A percentile compares a stretch with the other conserved stretches of the same genome.
Conservation (phyloP, 2,888 invertebrate species). For the Disparrhopalites patrizii region DNA sequence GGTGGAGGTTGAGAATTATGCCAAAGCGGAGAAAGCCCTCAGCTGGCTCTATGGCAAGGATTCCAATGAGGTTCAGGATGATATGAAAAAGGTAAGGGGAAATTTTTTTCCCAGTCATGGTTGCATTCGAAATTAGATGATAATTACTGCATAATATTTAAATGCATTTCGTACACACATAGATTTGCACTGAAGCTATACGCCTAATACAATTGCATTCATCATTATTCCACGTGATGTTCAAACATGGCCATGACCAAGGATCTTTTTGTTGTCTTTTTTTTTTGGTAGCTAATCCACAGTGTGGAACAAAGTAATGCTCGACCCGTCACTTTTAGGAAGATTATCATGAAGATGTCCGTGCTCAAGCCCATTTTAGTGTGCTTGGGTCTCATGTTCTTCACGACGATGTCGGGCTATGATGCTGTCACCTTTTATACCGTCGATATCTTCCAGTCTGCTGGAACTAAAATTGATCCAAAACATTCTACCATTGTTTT, state of each 20-base stretch:
- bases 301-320: constrained; percentile 38
- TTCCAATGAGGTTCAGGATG: constrained; percentile 31
- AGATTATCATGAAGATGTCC: constrained; percentile 30
- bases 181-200: no score
- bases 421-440: constrained; percentile 44
- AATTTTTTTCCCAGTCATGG: no score
- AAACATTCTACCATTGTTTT: constrained; percentile 40
- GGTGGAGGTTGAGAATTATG: constrained; percentile 34
- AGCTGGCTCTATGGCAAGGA: constrained; percentile 38
- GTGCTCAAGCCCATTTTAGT: constrained; percentile 39
- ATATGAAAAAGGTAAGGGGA: constrained; percentile 18
- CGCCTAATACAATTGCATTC: no score
- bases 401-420: constrained; percentile 38
- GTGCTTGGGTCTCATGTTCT: constrained; percentile 41
- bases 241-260: neutral
- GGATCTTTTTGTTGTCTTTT: neutral
- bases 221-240: no score
- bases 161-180: no score
- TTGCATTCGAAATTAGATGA: neutral
- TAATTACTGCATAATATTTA: neutral
- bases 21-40: constrained; percentile 40
- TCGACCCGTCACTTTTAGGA: constrained; percentile 30
- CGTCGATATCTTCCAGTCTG: constrained; percentile 41
- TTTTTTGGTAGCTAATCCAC: constrained; percentile 33
- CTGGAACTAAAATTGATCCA: constrained; percentile 38